A percentile compares a stretch with the other conserved stretches of the same genome.
phyloP scores from a whole-genome alignment of 2,888 invertebrate species.

The Cantharis flavilabris region DNA sequence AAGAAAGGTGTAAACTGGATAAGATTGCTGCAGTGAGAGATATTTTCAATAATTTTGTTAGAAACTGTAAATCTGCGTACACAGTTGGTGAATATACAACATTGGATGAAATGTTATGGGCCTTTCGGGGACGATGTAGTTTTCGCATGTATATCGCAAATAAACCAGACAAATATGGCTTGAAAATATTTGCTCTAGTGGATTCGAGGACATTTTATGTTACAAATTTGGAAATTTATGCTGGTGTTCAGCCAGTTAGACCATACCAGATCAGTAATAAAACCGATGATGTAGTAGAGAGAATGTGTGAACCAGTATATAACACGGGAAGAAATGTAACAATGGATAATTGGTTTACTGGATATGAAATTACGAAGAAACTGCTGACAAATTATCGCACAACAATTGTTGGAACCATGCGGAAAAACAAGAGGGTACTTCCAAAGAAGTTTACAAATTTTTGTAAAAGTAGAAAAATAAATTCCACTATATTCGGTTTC shows the following conservation, averaged over 20 bases:
- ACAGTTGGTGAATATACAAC: too few relatives aligned
- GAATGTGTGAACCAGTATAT: conserved; percentile 9
- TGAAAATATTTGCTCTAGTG: conserved; percentile 23
- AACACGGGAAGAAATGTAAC: too few relatives aligned
- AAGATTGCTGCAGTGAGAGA: conserved; percentile 33
- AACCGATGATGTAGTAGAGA: conserved; percentile 2
- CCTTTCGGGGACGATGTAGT: conserved; percentile 26
- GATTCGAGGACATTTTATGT: conserved; percentile 27
- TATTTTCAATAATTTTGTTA: too few relatives aligned
- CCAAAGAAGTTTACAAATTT: too few relatives aligned
- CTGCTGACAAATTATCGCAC: too few relatives aligned
- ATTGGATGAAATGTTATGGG: conserved; percentile 24
- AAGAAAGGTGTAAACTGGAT: conserved; percentile 16
- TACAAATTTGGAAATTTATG: conserved; percentile 23
- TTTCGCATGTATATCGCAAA: conserved; percentile 25
- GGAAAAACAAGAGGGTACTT: too few relatives aligned
- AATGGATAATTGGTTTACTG: too few relatives aligned
- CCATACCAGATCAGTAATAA: conserved; percentile 9
- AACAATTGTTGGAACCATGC: too few relatives aligned
- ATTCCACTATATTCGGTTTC: too few relatives aligned
- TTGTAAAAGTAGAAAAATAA: too few relatives aligned
- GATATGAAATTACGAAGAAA: too few relatives aligned
- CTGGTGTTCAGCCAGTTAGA: conserved; percentile 19
- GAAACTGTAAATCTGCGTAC: too few relatives aligned
- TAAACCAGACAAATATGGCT: conserved; percentile 18